Conservation (phyloP, 1,140 invertebrate species). For the Calliphora vicina region DNA sequence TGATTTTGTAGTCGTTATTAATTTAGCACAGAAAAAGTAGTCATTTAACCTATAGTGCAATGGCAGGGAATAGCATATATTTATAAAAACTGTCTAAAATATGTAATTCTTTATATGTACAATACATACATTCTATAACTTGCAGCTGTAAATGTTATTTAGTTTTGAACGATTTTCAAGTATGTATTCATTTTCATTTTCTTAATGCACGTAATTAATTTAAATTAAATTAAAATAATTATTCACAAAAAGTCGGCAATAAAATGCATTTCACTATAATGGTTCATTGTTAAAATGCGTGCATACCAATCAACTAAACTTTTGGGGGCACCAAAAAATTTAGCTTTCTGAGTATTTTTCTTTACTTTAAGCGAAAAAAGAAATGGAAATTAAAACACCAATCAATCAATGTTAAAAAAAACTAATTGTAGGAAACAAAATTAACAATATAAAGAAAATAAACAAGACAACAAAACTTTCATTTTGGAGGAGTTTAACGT, state of each 20-base stretch:
- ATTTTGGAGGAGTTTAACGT: constrained; percentile 12
- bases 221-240: neutral
- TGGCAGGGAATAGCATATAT: too few relatives aligned
- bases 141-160: too few relatives aligned
- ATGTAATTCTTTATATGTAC: too few relatives aligned
- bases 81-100: too few relatives aligned
- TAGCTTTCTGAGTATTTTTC: neutral
- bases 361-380: neutral
- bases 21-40: too few relatives aligned
- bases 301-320: neutral
- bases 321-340: neutral
- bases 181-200: neutral
- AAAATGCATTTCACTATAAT: neutral
- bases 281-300: neutral
- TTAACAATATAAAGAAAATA: neutral
- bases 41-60: too few relatives aligned
- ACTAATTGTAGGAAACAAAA: constrained; percentile 13
- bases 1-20: too few relatives aligned
- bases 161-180: neutral
- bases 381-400: neutral
- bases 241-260: neutral
- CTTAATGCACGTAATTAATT: neutral
- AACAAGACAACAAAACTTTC: neutral
- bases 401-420: neutral
- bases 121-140: too few relatives aligned